Evolutionary conservation across 2,888 invertebrate genomes (phyloP), one percentile per base, ranked within the genome.

Genomic region (Dicranocentrus wangi): DNA sequence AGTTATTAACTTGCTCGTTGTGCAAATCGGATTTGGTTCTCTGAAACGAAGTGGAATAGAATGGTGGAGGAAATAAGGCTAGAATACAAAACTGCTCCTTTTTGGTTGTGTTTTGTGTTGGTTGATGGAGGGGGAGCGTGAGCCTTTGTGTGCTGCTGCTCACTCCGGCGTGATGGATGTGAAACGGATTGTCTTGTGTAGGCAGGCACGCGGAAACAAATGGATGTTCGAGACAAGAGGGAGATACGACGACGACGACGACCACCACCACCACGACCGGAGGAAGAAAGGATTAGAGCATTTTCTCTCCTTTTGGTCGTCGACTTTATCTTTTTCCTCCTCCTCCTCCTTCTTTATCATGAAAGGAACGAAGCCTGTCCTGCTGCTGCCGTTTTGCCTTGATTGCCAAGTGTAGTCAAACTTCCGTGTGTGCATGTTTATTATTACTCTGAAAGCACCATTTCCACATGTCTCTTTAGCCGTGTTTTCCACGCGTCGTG

Each of bases 21-120:
- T 17, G 28, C 8, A 60, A 60, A 60, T 60, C 60, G 32, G 60
- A 60, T 60, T 60, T 60, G 17, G 5, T 47, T 17, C 32, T 58
- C 58, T 58, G 32, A 32, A 60, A 60, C 5, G 19, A 23, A 3
- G 32, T 32, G 32, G 32, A 7, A 3, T 32, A 32, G 5, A 32
- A 32, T 3, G 3, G 32, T 32, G 32, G 32, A 32, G 10, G 32
- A 7, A n/a, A n/a, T n/a, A n/a, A n/a, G n/a, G n/a, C n/a, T n/a
- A n/a, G n/a, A n/a, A n/a, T n/a, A n/a, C n/a, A n/a, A n/a, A 10
- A 32, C 32, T 32, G 32, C 32, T 32, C 32, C 32, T 32, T 3
- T 32, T 32, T 32, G n/a, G n/a, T n/a, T n/a, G n/a, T n/a, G n/a
- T n/a, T n/a, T n/a, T n/a, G n/a, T n/a, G n/a, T n/a, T n/a, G n/a